These are phyloP conservation scores for Ameiurus melas DNA, from an alignment of 2,113 vertebrate genomes.

Conservation along the genomic window DNA sequence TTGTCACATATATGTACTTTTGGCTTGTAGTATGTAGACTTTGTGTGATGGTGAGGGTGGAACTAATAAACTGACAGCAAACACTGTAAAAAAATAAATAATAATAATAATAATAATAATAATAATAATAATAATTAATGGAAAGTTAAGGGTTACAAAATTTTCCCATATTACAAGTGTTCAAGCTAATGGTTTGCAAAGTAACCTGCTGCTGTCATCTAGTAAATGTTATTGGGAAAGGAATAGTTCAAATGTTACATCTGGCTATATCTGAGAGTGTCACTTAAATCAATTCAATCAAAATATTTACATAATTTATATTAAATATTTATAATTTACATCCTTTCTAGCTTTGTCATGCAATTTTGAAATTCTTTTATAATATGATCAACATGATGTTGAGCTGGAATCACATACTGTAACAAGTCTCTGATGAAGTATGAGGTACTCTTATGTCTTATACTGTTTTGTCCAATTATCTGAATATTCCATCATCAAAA, in stretches of 20 bases:
- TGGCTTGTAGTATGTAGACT: background rate
- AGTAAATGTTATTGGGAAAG: constrained; percentile 43
- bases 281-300: background rate
- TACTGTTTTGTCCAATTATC: background rate
- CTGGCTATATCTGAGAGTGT: background rate
- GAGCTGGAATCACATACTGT: background rate
- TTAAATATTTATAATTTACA: too few species aligned
- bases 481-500: background rate
- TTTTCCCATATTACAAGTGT: background rate
- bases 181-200: background rate
- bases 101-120: too few species aligned
- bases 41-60: background rate
- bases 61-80: background rate
- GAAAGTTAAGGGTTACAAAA: background rate
- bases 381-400: background rate
- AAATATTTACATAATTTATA: too few species aligned
- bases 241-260: background rate
- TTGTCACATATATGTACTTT: constrained; percentile 48
- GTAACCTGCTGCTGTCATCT: constrained; percentile 65
- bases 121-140: background rate
- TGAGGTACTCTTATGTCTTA: background rate
- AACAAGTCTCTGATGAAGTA: background rate
- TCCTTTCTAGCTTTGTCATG: background rate
- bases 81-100: too few species aligned
- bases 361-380: background rate